Base-by-base conservation (phyloP, 2,888 invertebrate genomes). In the Melanostoma scalare region DNA sequence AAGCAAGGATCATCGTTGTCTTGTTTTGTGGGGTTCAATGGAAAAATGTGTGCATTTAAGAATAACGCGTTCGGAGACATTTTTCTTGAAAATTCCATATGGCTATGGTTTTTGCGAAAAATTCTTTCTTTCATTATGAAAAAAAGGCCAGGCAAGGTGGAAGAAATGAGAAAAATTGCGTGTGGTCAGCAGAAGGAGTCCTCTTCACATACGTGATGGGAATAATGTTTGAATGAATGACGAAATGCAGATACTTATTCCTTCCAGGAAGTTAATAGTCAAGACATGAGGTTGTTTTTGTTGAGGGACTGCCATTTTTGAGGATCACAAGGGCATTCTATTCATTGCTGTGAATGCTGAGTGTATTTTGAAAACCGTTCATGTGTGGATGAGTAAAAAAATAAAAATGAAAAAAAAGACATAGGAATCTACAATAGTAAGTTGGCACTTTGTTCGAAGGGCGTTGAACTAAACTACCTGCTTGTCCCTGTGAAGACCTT, bases 71-170 rank as follows among this genome's bases (percentile, higher is more conserved):
- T 38, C 65, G 60, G 73, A 73, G 82, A 82, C 81, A 74, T 82
- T 82, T 78, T 74, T 82, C 73, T 78, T 69, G 20, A 74, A 82
- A 82, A 82, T 82, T 78, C 82, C 82, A 82, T 82, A 77, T 82
- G 82, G 73, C 36, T 35, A 33, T 20, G 4, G 42, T 36, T 61
- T 58, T 53, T 56, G 65, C 65, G 3, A 52, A 53, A 36, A 61
- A 38, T 50, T 72, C 6, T 30, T 53, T 60, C 30, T 53, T 65
- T 65, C 10, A 53, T 6, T 6, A 0, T 35, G 44, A 20, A 10
- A 44, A 20, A 35, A 10, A 20, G 20, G 31, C n/a, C 40, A 38
- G 53, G 40, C 10, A 56, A 56, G 67, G 42, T n/a, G n/a, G 33
- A 42, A 52, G 60, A 36, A 33, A 50, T 56, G 58, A 31, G 46